Evolutionary conservation across 2,888 invertebrate species (phyloP), one percentile per base, ranked within the genome.

Genomic region (Campoletis raptor): DNA sequence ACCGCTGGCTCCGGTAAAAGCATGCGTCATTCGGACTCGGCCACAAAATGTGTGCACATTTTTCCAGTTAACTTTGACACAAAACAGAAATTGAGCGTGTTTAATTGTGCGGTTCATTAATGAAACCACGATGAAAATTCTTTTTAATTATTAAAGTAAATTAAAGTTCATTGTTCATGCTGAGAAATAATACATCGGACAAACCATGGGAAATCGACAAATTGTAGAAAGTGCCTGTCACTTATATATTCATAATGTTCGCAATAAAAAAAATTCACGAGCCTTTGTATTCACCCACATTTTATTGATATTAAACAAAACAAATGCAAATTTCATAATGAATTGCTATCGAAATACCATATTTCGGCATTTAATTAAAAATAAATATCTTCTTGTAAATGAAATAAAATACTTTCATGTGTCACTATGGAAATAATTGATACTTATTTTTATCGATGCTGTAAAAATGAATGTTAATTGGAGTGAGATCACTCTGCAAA

Each of bases 1-100:
- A 74, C 67, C 61, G 74, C 81, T 81, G 73, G 81, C 67, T 24
- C 74, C 30, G 48, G 61, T 80, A 72, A 61, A 54, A 81, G 73
- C 73, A 61, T 73, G 73, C 81, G 64, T 73, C 73, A 67, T 42
- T 81, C 81, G 42, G 69, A 36, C 24, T 52, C 66, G 45, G 45
- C 74, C 57, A 24, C 74, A 21, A 81, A 76, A 73, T 73, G 36
- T 61, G n/a, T 69, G 24, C 54, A 42, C 66, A 52, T 79, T 79
- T 72, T 73, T 48, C 21, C 15, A 37, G 48, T 48, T 36, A 81
- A 73, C 24, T 73, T 73, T 36, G 37, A 61, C 54, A 54, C 37
- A 36, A 72, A 72, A 64, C 61, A 45, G 42, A 42, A 76, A 64
- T 64, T 61, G 21, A 57, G 57, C 40, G 64, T 24, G 21, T n/a